Evolutionary conservation across 1,140 invertebrate species (phyloP).

Genomic region (Aradophagus sp.): DNA sequence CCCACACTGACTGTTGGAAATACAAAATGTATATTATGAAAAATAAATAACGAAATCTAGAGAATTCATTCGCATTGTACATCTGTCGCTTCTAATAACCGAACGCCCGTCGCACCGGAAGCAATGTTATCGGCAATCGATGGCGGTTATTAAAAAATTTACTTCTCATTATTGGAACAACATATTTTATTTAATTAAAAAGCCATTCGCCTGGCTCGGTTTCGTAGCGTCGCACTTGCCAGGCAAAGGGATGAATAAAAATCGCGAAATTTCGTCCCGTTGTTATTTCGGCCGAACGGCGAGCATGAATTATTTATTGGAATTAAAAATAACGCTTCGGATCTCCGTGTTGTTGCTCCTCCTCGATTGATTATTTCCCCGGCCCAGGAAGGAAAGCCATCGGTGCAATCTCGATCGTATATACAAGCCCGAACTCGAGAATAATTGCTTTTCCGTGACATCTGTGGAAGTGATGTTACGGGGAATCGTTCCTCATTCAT

Average conservation of each 20-base stretch:
- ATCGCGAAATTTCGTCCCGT: slow-evolving; percentile 36
- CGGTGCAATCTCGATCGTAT: slow-evolving; percentile 27
- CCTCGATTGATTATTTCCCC: slow-evolving; percentile 22
- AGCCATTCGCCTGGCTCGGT: too few relatives aligned
- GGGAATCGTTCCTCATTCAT: slow-evolving; percentile 29
- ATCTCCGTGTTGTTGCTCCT: too few relatives aligned
- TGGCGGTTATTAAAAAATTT: slow-evolving; percentile 28
- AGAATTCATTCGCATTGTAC: too few relatives aligned
- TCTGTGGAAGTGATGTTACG: slow-evolving; percentile 25
- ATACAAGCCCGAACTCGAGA: slow-evolving; percentile 10
- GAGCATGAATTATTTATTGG: slow-evolving; percentile 51
- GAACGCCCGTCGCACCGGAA: too few relatives aligned
- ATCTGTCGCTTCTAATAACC: too few relatives aligned
- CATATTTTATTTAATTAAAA: slow-evolving; percentile 35
- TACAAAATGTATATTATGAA: too few relatives aligned
- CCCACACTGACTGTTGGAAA: too few relatives aligned
- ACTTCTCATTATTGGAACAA: slow-evolving; percentile 31
- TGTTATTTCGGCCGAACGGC: slow-evolving; percentile 14
- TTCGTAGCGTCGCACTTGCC: too few relatives aligned
- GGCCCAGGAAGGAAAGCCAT: slow-evolving; percentile 2
- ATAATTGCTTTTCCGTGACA: slow-evolving; percentile 53
- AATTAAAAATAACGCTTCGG: slow-evolving; percentile 64
- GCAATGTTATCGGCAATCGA: slow-evolving; percentile 38
- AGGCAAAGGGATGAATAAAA: slow-evolving; percentile 29
- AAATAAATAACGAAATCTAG: too few relatives aligned